Percentiles rank a stretch among this genome's conserved stretches.
These are phyloP conservation scores for Neosilurus hyrtlii DNA, from an alignment of 2,797 vertebrate genomes.

Conservation along the genomic window DNA sequence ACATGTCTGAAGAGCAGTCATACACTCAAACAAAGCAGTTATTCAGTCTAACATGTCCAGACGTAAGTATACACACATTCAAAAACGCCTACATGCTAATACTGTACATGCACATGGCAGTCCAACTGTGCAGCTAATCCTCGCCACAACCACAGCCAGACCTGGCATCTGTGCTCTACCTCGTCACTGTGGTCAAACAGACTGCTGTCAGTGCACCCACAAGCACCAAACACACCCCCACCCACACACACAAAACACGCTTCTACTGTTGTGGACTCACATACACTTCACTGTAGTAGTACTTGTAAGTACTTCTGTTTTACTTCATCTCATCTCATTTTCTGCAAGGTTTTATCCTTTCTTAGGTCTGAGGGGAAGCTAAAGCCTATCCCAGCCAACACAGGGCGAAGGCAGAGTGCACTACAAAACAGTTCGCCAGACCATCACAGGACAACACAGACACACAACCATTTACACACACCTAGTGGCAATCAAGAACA, in stretches of 20 bases:
- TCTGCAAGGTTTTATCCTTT: no score
- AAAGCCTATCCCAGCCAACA: no score
- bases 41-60: constrained; percentile 5
- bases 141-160: constrained; percentile 46
- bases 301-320: no score
- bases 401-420: no score
- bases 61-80: constrained; percentile 5
- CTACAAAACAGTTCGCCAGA: no score
- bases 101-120: constrained; percentile 7
- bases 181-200: constrained; percentile 39
- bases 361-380: no score
- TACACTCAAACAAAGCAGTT: constrained; percentile 10
- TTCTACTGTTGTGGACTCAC: not conserved
- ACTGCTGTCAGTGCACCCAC: constrained; percentile 21
- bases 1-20: not conserved
- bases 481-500: no score
- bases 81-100: constrained; percentile 16
- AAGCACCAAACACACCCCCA: constrained; percentile 13
- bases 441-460: no score
- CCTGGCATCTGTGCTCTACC: constrained; percentile 30
- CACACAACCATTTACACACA: no score
- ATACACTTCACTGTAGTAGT: not conserved
- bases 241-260: constrained; percentile 5
- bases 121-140: constrained; percentile 28
- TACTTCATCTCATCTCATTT: no score